Evolutionary conservation across 64 coral and sea anemone genomes (phyloP).

Genomic region (Trachythela sp.): DNA sequence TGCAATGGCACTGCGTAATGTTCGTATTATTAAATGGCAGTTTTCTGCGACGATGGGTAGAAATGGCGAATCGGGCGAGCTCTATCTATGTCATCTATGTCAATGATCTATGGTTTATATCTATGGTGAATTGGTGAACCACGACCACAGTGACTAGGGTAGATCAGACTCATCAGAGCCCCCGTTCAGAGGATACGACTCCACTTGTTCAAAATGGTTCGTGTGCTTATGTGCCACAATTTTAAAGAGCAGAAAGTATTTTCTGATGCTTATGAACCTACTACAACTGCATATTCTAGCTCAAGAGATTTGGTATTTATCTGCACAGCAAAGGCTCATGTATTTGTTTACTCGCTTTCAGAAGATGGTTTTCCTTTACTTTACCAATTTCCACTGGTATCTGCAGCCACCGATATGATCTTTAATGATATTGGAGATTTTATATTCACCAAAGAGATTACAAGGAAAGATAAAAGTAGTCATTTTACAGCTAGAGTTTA

Average conservation of each 20-base stretch:
- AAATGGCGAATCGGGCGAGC: no score
- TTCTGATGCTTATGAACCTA: not conserved
- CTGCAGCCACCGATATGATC: not conserved
- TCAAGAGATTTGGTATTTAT: not conserved
- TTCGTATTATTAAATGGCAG: no score
- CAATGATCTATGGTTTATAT: no score
- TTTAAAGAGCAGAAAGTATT: slow-evolving; percentile 1
- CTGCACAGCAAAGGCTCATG: not conserved
- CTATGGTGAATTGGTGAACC: no score
- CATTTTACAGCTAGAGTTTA: not conserved
- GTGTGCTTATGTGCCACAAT: slow-evolving; percentile 2
- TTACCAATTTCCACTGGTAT: not conserved
- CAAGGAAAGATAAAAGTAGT: not conserved
- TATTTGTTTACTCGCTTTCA: not conserved
- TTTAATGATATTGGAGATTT: not conserved
- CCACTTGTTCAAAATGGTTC: not conserved
- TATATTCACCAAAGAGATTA: not conserved
- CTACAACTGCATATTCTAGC: not conserved
- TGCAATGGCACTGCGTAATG: no score
- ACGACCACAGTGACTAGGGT: no score
- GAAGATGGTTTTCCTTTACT: slow-evolving; percentile 17
- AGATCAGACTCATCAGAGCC: no score
- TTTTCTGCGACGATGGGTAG: no score
- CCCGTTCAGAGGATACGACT: no score
- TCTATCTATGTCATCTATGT: no score